A percentile compares a stretch with the other conserved stretches of the same genome.
These are phyloP conservation scores for Gambusia yucatana DNA, from an alignment of 2,797 vertebrate species.

Conservation along the genomic window DNA sequence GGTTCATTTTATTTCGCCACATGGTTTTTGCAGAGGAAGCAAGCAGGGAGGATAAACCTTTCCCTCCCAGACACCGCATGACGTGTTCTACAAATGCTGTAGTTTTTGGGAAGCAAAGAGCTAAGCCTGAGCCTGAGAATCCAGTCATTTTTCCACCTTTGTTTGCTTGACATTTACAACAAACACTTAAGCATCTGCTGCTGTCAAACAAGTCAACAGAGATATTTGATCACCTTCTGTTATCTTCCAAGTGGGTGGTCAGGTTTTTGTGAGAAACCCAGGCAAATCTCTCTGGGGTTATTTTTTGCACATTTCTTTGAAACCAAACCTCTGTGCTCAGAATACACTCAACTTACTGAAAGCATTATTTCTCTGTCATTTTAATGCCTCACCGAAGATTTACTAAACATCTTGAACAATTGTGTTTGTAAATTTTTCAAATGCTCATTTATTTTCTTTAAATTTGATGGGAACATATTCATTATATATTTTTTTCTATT, in stretches of 20 bases:
- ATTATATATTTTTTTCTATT: too few species aligned
- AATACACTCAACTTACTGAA: background rate
- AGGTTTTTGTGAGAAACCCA: background rate
- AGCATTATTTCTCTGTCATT: background rate
- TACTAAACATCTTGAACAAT: background rate
- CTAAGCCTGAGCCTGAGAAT: background rate
- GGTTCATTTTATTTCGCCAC: constrained; percentile 53
- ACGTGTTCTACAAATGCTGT: constrained; percentile 31
- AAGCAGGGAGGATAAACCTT: constrained; percentile 57
- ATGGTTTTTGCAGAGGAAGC: constrained; percentile 44
- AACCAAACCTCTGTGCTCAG: background rate
- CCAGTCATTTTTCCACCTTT: background rate
- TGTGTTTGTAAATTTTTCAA: background rate
- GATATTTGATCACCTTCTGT: background rate
- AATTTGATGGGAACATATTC: background rate
- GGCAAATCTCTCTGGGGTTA: background rate
- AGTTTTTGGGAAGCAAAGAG: constrained; percentile 12
- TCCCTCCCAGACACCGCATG: constrained; percentile 40
- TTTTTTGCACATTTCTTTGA: background rate
- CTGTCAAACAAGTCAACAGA: constrained; percentile 1
- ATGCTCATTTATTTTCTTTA: background rate
- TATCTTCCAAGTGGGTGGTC: background rate
- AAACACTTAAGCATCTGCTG: constrained; percentile 1
- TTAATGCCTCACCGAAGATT: background rate
- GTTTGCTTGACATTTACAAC: constrained; percentile 5